Conservation (phyloP, 2,113 vertebrate species). For the Callaeas wilsoni region DNA sequence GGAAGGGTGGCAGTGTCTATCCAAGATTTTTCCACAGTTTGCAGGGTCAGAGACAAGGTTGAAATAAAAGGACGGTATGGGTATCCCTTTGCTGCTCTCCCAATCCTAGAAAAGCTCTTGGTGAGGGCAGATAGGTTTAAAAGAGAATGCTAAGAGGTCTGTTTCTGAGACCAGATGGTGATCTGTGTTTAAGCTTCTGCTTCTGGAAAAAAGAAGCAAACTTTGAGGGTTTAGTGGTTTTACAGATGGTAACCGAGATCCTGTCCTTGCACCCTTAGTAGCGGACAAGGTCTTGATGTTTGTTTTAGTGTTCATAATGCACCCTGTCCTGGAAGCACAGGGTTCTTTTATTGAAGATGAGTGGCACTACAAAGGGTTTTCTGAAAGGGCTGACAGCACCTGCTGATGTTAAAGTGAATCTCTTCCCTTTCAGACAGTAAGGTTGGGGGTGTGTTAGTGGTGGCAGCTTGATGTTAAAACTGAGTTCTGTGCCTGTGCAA, state of each 20-base stretch:
- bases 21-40: background rate
- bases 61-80: background rate
- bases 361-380: background rate
- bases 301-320: background rate
- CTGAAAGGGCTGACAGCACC: background rate
- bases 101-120: background rate
- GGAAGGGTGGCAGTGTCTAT: background rate
- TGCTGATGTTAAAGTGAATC: background rate
- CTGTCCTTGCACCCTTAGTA: background rate
- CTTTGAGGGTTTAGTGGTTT: background rate
- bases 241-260: background rate
- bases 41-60: background rate
- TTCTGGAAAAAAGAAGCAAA: background rate
- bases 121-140: background rate
- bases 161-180: background rate
- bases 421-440: background rate
- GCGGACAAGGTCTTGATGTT: background rate
- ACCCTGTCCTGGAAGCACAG: background rate
- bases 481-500: background rate
- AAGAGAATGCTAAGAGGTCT: background rate
- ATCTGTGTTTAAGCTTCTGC: background rate
- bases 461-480: background rate
- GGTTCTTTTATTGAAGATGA: background rate
- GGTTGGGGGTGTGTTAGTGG: fast-evolving
- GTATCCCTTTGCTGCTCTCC: background rate